Percentiles rank a stretch among this genome's conserved stretches.
Conservation (phyloP, 2,888 invertebrate species). For the Troides oblongomaculatus region DNA sequence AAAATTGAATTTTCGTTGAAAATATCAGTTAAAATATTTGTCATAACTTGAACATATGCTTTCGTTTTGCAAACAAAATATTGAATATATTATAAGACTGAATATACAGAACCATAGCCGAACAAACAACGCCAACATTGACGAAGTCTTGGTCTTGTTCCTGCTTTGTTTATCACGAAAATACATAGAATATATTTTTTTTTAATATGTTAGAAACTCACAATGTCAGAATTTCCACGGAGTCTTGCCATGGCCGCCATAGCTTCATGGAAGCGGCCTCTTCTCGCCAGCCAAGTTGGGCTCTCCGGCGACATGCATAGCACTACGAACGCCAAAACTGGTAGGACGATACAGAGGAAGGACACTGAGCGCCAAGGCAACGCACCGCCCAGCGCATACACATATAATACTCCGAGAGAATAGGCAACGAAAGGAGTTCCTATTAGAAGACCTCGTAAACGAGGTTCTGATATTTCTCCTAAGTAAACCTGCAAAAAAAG, state of each 20-base stretch:
- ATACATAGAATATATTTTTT: neutral
- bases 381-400: conserved; percentile 85
- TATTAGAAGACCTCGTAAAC: conserved; percentile 83
- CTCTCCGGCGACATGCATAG: conserved; percentile 86
- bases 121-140: no score
- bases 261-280: conserved; percentile 77
- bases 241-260: conserved; percentile 81
- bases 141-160: no score
- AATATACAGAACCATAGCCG: no score
- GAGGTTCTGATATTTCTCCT: conserved; percentile 87
- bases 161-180: no score
- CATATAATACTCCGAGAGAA: conserved; percentile 86
- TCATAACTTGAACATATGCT: no score
- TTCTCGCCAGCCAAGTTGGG: conserved; percentile 86
- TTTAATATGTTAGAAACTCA: conserved; percentile 49
- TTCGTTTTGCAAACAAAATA: no score
- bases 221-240: conserved; percentile 79
- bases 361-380: conserved; percentile 86
- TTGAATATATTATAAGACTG: no score
- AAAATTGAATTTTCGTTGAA: no score
- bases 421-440: conserved; percentile 88
- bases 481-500: conserved; percentile 82
- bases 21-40: no score
- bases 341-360: conserved; percentile 81
- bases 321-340: conserved; percentile 80